phyloP scores from a whole-genome alignment of 2,797 vertebrate genomes.

The Allobates femoralis region DNA sequence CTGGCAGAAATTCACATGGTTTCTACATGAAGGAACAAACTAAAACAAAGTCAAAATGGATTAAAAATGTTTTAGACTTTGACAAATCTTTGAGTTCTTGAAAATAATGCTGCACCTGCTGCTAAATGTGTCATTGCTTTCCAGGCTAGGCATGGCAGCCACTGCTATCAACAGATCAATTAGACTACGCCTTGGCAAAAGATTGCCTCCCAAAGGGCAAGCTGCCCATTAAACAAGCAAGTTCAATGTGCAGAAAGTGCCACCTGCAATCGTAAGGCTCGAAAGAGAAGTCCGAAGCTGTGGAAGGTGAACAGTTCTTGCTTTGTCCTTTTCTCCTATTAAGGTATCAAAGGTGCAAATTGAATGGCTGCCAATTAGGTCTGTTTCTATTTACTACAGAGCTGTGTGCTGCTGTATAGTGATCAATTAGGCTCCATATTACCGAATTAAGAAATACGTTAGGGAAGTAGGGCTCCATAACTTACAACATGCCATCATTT shows the following conservation, averaged over 20 bases:
- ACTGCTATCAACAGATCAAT: background rate
- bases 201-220: background rate
- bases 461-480: too few species aligned
- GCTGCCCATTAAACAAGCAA: background rate
- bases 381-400: too few species aligned
- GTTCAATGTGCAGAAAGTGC: background rate
- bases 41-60: background rate
- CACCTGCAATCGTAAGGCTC: background rate
- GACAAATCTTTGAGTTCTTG: background rate
- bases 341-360: background rate
- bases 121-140: constrained; percentile 5
- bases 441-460: too few species aligned
- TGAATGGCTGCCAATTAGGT: background rate
- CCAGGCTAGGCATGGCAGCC: background rate
- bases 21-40: background rate
- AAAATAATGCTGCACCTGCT: background rate
- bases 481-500: too few species aligned
- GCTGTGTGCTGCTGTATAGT: too few species aligned
- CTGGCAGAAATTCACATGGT: background rate
- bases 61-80: background rate
- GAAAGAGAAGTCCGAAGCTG: background rate
- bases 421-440: too few species aligned
- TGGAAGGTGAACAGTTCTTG: background rate
- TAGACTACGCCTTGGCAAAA: background rate
- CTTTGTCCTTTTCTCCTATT: background rate